Conservation (phyloP, 2,888 invertebrate genomes). For the Drosophila cracens region DNA sequence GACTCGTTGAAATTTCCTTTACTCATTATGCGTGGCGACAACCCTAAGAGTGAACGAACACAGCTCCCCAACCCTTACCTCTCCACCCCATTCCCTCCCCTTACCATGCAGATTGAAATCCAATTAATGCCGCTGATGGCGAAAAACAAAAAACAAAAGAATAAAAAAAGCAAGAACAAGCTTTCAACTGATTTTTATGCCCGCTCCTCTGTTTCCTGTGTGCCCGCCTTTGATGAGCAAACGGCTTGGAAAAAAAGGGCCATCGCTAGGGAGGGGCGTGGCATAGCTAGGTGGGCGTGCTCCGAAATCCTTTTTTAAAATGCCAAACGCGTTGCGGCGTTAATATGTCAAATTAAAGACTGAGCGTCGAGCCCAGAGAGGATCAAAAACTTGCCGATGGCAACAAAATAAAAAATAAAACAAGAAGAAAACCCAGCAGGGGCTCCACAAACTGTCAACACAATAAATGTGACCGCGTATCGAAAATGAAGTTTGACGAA, state of each 20-base stretch:
- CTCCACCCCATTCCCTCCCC: background rate
- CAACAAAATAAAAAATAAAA: slow-evolving; percentile 18
- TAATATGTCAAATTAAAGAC: slow-evolving; percentile 72
- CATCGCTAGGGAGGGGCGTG: slow-evolving; percentile 35
- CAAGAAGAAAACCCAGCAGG: background rate
- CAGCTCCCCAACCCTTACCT: background rate
- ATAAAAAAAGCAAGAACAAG: slow-evolving; percentile 45
- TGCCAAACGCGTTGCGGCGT: slow-evolving; percentile 74
- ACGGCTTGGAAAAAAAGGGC: slow-evolving; percentile 69
- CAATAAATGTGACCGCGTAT: slow-evolving; percentile 67
- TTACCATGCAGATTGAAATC: slow-evolving; percentile 67
- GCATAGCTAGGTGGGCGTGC: slow-evolving; percentile 18
- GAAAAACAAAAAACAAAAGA: slow-evolving; percentile 38
- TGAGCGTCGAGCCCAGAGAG: slow-evolving; percentile 12
- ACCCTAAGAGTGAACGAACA: slow-evolving; percentile 41
- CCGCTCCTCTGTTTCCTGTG: slow-evolving; percentile 41
- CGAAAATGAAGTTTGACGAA: slow-evolving; percentile 63
- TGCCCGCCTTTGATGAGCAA: slow-evolving; percentile 57
- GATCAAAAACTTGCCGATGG: slow-evolving; percentile 59
- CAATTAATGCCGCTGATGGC: slow-evolving; percentile 74
- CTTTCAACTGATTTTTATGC: slow-evolving; percentile 70
- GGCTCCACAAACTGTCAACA: slow-evolving; percentile 64
- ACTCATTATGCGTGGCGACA: slow-evolving; percentile 69
- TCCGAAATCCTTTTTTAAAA: slow-evolving; percentile 69
- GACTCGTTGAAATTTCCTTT: slow-evolving; percentile 73